Percentiles rank a stretch among this genome's conserved stretches.
These are phyloP conservation scores for Leptinotarsa defecta DNA, from an alignment of 1,140 invertebrate genomes.

Conservation along the genomic window DNA sequence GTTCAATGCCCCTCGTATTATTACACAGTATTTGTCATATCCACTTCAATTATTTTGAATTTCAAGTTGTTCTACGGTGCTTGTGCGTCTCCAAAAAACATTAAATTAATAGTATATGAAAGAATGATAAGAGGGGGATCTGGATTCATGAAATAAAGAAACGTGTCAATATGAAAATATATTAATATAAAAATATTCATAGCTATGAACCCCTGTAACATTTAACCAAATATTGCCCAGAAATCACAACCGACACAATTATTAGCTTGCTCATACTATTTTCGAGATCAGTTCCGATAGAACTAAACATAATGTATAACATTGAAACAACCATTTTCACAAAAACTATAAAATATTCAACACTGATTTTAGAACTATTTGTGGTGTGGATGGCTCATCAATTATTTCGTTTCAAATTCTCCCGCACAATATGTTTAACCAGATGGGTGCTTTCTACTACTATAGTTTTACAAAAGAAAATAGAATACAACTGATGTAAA, in stretches of 20 bases:
- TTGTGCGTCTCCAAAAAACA: no score
- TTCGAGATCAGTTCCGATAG: not conserved
- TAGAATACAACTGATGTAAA: no score
- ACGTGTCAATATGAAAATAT: constrained; percentile 16
- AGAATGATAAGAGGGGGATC: no score
- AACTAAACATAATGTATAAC: not conserved
- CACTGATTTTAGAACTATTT: not conserved
- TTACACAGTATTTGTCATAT: no score
- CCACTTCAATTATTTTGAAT: no score
- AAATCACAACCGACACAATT: constrained; percentile 15
- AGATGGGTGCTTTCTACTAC: no score
- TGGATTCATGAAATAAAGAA: constrained; percentile 4
- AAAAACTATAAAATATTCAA: constrained; percentile 10
- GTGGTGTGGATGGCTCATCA: not conserved
- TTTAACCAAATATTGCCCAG: constrained; percentile 13
- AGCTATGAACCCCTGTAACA: not conserved
- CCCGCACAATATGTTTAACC: no score
- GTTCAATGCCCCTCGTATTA: no score
- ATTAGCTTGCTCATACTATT: not conserved
- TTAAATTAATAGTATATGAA: no score
- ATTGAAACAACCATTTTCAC: constrained; percentile 4
- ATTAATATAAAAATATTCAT: constrained; percentile 16
- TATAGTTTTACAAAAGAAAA: no score
- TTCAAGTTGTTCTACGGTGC: no score
- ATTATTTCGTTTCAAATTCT: not conserved